Conservation (phyloP, 2,888 invertebrate genomes). For the Acanthoscelides obtectus region DNA sequence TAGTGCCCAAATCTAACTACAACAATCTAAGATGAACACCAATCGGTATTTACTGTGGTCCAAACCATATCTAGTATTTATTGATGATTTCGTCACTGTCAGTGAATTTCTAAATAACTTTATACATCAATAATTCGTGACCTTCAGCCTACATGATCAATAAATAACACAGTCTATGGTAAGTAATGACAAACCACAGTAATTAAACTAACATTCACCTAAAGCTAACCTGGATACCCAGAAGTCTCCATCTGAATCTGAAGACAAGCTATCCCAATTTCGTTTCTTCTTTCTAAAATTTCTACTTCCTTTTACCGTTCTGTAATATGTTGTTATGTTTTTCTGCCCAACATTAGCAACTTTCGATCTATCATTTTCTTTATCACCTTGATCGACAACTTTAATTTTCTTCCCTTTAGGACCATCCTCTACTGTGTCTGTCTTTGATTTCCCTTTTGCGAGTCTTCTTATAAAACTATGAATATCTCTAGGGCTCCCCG, state of each 20-base stretch:
- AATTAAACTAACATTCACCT: too few species aligned
- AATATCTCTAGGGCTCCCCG: neutral
- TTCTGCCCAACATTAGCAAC: neutral
- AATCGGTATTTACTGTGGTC: too few species aligned
- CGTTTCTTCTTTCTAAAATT: neutral
- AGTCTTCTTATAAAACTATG: neutral
- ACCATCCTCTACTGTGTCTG: neutral
- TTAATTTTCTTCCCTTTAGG: neutral
- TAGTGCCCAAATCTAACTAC: too few species aligned
- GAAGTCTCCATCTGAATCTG: neutral
- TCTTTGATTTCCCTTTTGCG: neutral
- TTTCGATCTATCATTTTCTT: neutral
- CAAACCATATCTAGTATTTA: too few species aligned
- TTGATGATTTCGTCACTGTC: too few species aligned
- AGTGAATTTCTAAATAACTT: too few species aligned
- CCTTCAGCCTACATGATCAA: too few species aligned
- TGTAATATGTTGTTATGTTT: neutral
- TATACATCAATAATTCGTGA: too few species aligned
- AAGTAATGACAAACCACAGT: too few species aligned
- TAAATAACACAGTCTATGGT: too few species aligned
- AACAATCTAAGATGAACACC: too few species aligned
- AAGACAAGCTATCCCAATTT: neutral
- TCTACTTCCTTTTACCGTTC: neutral
- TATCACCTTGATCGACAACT: too few species aligned
- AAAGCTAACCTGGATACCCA: neutral